Conservation (phyloP, 2,888 invertebrate species). For the Protophormia terraenovae region DNA sequence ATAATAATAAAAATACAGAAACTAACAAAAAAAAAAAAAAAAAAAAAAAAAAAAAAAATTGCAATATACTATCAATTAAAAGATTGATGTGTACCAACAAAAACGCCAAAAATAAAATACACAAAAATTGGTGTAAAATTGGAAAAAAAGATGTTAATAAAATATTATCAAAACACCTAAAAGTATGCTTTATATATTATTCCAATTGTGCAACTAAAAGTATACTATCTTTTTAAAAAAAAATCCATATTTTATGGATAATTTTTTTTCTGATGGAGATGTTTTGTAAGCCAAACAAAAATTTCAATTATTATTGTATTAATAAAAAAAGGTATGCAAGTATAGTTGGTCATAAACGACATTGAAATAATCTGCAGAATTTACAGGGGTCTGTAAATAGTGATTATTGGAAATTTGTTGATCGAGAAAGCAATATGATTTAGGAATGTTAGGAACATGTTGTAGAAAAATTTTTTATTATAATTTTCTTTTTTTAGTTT, state of each 20-base stretch:
- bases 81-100: conserved; percentile 50
- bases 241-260: background rate
- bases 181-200: conserved; percentile 52
- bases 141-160: conserved; percentile 38
- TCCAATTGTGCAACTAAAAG: conserved; percentile 32
- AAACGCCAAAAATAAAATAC: conserved; percentile 1
- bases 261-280: background rate
- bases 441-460: no score
- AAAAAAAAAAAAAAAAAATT: no score
- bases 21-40: conserved; percentile 35
- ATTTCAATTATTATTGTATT: background rate
- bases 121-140: background rate
- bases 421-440: no score
- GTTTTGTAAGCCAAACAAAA: background rate
- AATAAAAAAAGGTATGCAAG: background rate
- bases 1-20: background rate
- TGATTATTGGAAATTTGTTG: no score
- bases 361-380: no score
- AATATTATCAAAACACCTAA: conserved; percentile 61
- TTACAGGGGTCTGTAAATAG: no score
- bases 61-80: conserved; percentile 63
- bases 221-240: background rate
- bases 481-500: no score
- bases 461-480: no score
- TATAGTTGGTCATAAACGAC: no score